Base-by-base conservation (phyloP, 2,113 vertebrate genomes). In the Chaetura pelagica region DNA sequence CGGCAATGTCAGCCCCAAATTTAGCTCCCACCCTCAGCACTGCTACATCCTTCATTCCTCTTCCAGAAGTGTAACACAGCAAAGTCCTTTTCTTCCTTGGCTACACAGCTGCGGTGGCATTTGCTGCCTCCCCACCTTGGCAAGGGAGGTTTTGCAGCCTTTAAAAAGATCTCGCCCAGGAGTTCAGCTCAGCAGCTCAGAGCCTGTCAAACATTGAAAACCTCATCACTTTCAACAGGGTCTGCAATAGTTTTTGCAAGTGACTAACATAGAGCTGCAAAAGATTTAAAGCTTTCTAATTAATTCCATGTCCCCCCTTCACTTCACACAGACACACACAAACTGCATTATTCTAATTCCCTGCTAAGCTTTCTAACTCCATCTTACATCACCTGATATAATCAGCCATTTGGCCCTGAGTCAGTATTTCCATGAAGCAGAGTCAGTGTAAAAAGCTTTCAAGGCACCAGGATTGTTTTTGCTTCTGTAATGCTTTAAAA, bases 341-440 rank as follows among this genome's bases (percentile, higher is more conserved):
- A 92, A 89, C 68, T 67, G 38, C 85, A 89, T 78, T 92, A 95
- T 96, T 97, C 74, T 91, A 94, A 97, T 94, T 92, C 94, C 87
- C 92, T 69, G 91, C 91, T 97, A 95, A 97, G 95, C 88, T 84
- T 86, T 87, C 91, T 89, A 91, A 91, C 88, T 96, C 94, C 90
- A 94, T 74, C 96, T 97, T 95, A 86, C 96, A 96, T 97, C 94
- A 96, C 59, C 87, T 42, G 1, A 96, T 85, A 86, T 62, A 94
- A 95, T 97, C 96, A 93, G 90, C 87, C 75, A 38, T 90, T 98
- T 97, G 97, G 93, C 91, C 93, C 95, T 86, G 93, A 97, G 95
- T 97, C 93, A 95, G 84, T 94, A 59, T 95, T 94, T 93, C 66
- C 67, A 79, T 95, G 84, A 97, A 97, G 94, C 87, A 71, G 85